Base-by-base conservation (phyloP, 2,888 invertebrate species). In the Agrochola lychnidis region DNA sequence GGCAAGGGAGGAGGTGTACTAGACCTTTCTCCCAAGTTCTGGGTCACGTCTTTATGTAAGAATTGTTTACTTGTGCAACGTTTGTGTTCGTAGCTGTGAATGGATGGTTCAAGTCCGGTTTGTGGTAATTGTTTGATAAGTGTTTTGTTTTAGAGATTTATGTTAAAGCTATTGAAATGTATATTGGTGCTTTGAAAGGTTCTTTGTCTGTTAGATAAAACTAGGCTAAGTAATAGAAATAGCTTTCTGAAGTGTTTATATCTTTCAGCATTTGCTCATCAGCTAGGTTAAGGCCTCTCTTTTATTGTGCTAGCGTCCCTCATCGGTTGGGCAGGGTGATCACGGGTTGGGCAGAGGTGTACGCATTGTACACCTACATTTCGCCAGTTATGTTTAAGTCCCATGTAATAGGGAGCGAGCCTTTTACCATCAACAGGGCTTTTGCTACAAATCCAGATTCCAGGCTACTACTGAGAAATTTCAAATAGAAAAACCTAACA, bases 11-110 rank as follows among this genome's bases (percentile, higher is more conserved):
- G 82, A 80, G 78, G 76, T 81, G 88, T 88, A 90, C 92, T 93
- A 93, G 94, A 94, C 96, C 95, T 96, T 96, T 96, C 96, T 96
- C 95, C 88, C 94, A 96, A 95, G 96, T 96, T 96, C 96, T 96
- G 93, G 96, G 96, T 96, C 96, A 95, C 82, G 86, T 73, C 90
- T 93, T 93, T 94, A 95, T 93, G 93, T 93, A 94, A 94, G 93
- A 86, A 84, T 67, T 74, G 85, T 87, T 89, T 87, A 92, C 90
- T 90, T 86, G 86, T 86, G 71, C 72, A 85, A 78, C 61, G 91
- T 83, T 85, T 74, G 87, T 91, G 90, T 90, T 92, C 91, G 89
- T 89, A 88, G 86, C 88, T 84, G 84, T 87, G 83, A 83, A 83
- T 85, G 85, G 78, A 53, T 30, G 75, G 79, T 82, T 79, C 57